A percentile compares a stretch with the other conserved stretches of the same genome.
These are phyloP conservation scores for Spea multiplicata DNA, from an alignment of 2,113 vertebrate species.

Conservation along the genomic window DNA sequence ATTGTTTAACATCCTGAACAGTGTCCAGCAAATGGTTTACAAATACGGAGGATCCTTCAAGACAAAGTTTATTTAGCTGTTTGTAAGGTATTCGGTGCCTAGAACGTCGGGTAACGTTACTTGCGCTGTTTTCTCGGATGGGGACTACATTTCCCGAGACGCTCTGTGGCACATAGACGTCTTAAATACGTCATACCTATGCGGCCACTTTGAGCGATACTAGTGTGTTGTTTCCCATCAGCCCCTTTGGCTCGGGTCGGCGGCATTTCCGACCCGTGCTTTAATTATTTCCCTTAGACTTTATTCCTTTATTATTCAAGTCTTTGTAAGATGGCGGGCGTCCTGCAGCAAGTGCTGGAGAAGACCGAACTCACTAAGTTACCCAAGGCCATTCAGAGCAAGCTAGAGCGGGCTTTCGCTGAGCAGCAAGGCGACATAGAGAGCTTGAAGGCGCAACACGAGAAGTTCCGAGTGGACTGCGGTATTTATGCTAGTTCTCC, in stretches of 20 bases:
- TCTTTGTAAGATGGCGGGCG: slow-evolving; percentile 81
- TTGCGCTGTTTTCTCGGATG: background rate
- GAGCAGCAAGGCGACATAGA: slow-evolving; percentile 87
- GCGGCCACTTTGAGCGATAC: background rate
- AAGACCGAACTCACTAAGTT: slow-evolving; percentile 79
- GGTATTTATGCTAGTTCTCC: slow-evolving; percentile 66
- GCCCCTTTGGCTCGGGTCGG: slow-evolving; percentile 13
- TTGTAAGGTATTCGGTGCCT: too few species aligned
- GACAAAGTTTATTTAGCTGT: too few species aligned
- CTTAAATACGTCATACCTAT: background rate
- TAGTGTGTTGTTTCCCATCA: slow-evolving; percentile 47
- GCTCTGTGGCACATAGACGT: background rate
- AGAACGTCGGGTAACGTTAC: background rate
- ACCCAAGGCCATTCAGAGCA: slow-evolving; percentile 73
- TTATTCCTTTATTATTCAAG: too few species aligned
- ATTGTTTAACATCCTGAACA: too few species aligned
- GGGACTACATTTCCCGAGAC: slow-evolving; percentile 2
- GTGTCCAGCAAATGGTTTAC: too few species aligned
- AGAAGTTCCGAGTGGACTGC: slow-evolving; percentile 88
- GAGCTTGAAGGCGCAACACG: slow-evolving; percentile 78
- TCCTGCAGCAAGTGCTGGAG: slow-evolving; percentile 82
- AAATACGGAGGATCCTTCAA: too few species aligned
- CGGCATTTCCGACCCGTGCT: slow-evolving; percentile 1
- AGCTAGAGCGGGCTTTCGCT: slow-evolving; percentile 80
- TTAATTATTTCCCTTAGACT: background rate